Evolutionary conservation across 1,140 invertebrate species (phyloP).

Genomic region (Whitmania pigra): DNA sequence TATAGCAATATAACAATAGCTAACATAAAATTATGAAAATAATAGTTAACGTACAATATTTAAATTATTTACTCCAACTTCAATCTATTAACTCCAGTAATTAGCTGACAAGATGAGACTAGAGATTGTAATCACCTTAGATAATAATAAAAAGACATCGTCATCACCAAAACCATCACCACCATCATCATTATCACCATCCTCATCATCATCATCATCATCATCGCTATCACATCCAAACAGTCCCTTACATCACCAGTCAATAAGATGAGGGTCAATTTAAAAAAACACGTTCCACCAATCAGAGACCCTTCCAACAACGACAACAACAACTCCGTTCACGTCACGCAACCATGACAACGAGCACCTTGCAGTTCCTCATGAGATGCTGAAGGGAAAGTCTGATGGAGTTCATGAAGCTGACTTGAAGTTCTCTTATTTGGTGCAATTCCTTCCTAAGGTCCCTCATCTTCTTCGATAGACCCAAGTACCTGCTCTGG

Average conservation of each 20-base stretch:
- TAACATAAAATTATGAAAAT: no score
- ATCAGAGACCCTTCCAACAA: no score
- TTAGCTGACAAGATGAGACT: no score
- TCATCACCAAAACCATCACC: not conserved
- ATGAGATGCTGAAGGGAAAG: conserved; percentile 2
- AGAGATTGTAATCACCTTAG: not conserved
- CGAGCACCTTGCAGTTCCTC: not conserved
- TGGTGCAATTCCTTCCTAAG: conserved; percentile 9
- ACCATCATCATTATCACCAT: not conserved
- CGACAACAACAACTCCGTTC: no score
- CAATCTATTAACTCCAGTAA: no score
- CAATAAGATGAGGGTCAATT: not conserved
- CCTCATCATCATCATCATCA: not conserved
- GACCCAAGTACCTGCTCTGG: not conserved
- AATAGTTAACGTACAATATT: no score
- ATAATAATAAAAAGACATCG: not conserved
- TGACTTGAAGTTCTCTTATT: not conserved
- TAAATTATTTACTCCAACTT: no score
- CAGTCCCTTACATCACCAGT: no score
- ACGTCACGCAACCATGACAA: no score
- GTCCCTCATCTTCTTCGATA: not conserved
- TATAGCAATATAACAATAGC: no score
- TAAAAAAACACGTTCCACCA: no score
- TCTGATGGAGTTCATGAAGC: conserved; percentile 7
- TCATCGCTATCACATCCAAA: not conserved